phyloP scores from a whole-genome alignment of 2,113 vertebrate species.

The Pterocles burchelli region DNA sequence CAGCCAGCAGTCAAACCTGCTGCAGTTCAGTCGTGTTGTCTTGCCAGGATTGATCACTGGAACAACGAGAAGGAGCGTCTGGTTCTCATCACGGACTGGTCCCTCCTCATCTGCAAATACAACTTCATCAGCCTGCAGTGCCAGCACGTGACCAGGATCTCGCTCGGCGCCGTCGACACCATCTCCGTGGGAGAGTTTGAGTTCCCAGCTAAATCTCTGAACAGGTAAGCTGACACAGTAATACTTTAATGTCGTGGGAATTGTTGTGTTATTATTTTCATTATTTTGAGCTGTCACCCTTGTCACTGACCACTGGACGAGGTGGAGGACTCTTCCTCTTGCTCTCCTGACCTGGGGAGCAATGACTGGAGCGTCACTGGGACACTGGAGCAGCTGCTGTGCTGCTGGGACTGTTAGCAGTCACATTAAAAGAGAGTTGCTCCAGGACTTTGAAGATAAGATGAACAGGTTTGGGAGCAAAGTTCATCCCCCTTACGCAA shows the following conservation, averaged over 20 bases:
- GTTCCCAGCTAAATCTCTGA: slow-evolving; percentile 95
- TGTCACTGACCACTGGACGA: neutral
- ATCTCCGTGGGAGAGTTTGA: slow-evolving; percentile 91
- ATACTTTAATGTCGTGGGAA: accelerated
- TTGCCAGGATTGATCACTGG: slow-evolving; percentile 92
- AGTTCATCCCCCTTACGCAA: accelerated
- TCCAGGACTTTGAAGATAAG: neutral
- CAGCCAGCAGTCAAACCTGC: neutral
- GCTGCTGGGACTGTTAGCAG: neutral
- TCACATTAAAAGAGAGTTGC: accelerated
- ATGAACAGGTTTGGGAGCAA: neutral
- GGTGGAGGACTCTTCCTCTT: neutral
- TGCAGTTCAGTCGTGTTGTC: accelerated
- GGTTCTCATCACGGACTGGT: slow-evolving; percentile 90
- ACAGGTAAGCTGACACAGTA: slow-evolving; percentile 79
- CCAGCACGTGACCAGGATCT: slow-evolving; percentile 89
- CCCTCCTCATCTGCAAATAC: slow-evolving; percentile 94
- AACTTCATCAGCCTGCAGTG: slow-evolving; percentile 96
- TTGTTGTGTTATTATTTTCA: accelerated
- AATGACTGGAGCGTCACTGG: no score
- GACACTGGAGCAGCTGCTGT: neutral
- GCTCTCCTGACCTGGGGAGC: neutral
- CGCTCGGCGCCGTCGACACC: slow-evolving; percentile 88
- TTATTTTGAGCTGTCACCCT: accelerated
- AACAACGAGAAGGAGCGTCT: slow-evolving; percentile 96